Conservation (phyloP, 2,797 vertebrate genomes). For the Lycodopsis pacificus region DNA sequence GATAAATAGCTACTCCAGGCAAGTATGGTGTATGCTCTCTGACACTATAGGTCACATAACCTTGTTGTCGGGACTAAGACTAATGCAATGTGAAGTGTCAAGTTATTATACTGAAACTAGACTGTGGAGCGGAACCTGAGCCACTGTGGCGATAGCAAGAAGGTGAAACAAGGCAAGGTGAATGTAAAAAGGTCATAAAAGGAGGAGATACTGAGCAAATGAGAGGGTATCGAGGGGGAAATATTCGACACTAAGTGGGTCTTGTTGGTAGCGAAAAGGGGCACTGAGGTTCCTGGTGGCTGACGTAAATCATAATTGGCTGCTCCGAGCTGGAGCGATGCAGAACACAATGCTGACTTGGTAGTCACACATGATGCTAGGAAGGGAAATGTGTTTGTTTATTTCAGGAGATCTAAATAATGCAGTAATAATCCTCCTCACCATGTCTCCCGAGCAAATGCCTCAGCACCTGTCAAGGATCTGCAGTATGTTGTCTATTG, state of each 20-base stretch:
- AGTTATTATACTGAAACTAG: conserved; percentile 88
- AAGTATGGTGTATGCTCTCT: conserved; percentile 85
- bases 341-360: conserved; percentile 77
- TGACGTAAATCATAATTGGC: conserved; percentile 81
- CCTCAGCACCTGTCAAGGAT: conserved; percentile 87
- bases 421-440: conserved; percentile 85
- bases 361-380: conserved; percentile 73
- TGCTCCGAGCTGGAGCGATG: conserved; percentile 71
- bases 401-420: conserved; percentile 85
- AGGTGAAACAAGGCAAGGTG: conserved; percentile 83
- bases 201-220: conserved; percentile 77
- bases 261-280: conserved; percentile 76
- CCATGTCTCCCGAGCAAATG: conserved; percentile 83
- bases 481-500: conserved; percentile 80
- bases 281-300: conserved; percentile 62
- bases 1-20: conserved; percentile 88
- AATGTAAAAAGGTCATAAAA: conserved; percentile 85
- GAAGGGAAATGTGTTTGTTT: conserved; percentile 83
- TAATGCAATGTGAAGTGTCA: conserved; percentile 89
- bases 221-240: conserved; percentile 72
- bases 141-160: conserved; percentile 78
- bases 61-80: conserved; percentile 87
- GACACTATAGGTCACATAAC: conserved; percentile 88
- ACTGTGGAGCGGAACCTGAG: conserved; percentile 79
- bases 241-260: conserved; percentile 76